Evolutionary conservation across 1,140 invertebrate genomes (phyloP).

Genomic region (Phymorhynchus buccinoides): DNA sequence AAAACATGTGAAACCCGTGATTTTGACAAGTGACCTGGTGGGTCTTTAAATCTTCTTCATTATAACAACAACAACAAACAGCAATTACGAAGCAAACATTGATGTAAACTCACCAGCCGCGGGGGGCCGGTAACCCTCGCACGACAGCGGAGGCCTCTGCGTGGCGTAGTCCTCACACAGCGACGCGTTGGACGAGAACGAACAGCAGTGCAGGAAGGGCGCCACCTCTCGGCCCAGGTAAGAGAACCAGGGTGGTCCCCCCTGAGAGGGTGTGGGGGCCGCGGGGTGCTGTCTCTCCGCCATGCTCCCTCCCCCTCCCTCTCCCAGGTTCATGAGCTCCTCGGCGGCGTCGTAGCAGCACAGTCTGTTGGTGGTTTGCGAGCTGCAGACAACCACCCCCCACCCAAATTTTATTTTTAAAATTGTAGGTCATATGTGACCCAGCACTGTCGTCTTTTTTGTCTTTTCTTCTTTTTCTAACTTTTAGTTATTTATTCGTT

Average conservation of each 20-base stretch:
- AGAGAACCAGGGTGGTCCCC: constrained; percentile 56
- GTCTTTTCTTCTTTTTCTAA: too few species aligned
- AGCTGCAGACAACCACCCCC: constrained; percentile 45
- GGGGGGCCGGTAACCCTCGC: constrained; percentile 59
- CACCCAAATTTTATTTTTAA: too few species aligned
- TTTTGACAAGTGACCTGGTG: too few species aligned
- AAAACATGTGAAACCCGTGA: too few species aligned
- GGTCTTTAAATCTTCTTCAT: too few species aligned
- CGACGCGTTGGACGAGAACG: constrained; percentile 54
- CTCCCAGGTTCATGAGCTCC: constrained; percentile 57
- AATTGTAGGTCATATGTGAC: too few species aligned
- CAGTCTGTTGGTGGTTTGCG: constrained; percentile 46
- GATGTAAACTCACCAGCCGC: constrained; percentile 61
- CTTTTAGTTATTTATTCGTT: too few species aligned
- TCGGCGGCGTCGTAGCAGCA: constrained; percentile 62
- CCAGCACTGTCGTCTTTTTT: too few species aligned
- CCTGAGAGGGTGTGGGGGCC: too few species aligned
- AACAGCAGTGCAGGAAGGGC: constrained; percentile 64
- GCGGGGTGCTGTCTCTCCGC: too few species aligned
- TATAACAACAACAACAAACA: too few species aligned
- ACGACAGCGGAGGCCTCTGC: constrained; percentile 55
- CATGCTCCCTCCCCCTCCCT: not conserved
- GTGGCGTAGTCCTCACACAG: constrained; percentile 52
- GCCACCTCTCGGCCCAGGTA: constrained; percentile 61
- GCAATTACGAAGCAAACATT: too few species aligned